Evolutionary conservation across 2,888 invertebrate genomes (phyloP), one percentile per base, ranked within the genome.

Genomic region (Thecocarcelia acutangulata): DNA sequence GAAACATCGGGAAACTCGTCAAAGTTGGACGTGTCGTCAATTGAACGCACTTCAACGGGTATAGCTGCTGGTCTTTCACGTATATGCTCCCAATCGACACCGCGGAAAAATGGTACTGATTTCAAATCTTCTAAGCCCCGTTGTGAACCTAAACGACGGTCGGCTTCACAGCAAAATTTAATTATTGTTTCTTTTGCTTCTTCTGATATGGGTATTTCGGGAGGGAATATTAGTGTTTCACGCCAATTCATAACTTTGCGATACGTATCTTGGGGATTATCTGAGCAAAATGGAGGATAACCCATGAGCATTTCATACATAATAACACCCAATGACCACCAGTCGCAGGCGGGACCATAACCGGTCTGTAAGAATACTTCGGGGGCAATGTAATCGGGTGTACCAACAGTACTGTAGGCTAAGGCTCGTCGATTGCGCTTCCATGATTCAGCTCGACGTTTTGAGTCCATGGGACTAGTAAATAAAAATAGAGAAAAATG

Each of bases 261-360:
- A 85, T 91, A 91, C 78, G 91, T 91, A 80, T 91, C 91, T 83
- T 91, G 91, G 1, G 91, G 91, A 85, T 91, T 98, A 91, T 99
- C 99, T 75, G 99, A 99, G 91, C 99, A 99, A 92, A 99, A 99
- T 70, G 99, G 99, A 83, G 99, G 99, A 91, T 99, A 99, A 21
- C 99, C 99, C 92, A 99, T 99, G 86, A 99, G 93, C 99, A 99
- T 99, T 92, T 99, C 99, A 92, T 99, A 99, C 99, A 99, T 99
- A 87, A 99, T 99, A 76, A 99, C 99, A 28, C 99, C 99, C 76
- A 99, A 93, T 83, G 98, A 98, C 99, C 99, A 99, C 97, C 98
- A 99, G 92, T 99, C 99, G 87, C 99, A 99, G 77, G 98, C 96
- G 63, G 97, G 96, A 3, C 97, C 98, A 91, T 99, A 99, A 52